A percentile compares a stretch with the other conserved stretches of the same genome.
phyloP scores from a whole-genome alignment of 2,797 vertebrate genomes.

The Toxotes lorentzi region DNA sequence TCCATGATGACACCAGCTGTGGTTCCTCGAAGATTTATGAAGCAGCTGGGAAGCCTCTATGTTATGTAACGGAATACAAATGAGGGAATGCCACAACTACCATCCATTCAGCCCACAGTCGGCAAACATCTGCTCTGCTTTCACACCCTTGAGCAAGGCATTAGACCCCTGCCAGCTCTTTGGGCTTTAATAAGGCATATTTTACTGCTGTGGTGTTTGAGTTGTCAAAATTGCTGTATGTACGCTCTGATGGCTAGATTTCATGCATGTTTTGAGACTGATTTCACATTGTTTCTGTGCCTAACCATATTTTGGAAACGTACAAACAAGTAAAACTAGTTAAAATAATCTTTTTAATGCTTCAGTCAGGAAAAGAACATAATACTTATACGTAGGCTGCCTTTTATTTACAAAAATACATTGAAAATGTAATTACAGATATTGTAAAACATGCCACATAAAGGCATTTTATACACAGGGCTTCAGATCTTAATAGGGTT shows the following conservation, averaged over 20 bases:
- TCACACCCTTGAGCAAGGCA: constrained; percentile 50
- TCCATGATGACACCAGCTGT: constrained; percentile 61
- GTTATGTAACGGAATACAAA: constrained; percentile 59
- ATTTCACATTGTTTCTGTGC: neutral
- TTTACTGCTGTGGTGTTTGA: neutral
- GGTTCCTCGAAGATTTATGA: constrained; percentile 55
- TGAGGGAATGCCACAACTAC: constrained; percentile 28
- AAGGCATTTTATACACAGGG: no score
- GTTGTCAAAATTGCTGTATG: neutral
- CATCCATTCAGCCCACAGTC: constrained; percentile 12
- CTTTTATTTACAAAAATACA: no score
- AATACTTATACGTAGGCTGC: no score
- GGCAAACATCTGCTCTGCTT: constrained; percentile 51
- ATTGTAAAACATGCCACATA: no score
- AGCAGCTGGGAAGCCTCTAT: constrained; percentile 50
- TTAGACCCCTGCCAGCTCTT: constrained; percentile 7
- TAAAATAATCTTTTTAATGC: neutral
- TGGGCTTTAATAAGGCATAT: neutral
- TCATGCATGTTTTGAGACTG: neutral
- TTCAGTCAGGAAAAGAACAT: no score
- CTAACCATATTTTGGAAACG: neutral
- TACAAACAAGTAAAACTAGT: neutral
- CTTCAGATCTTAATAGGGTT: no score
- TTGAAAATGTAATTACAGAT: no score
- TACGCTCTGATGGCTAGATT: neutral